Conservation (phyloP, 2,797 vertebrate genomes). For the Rhincodon typus region DNA sequence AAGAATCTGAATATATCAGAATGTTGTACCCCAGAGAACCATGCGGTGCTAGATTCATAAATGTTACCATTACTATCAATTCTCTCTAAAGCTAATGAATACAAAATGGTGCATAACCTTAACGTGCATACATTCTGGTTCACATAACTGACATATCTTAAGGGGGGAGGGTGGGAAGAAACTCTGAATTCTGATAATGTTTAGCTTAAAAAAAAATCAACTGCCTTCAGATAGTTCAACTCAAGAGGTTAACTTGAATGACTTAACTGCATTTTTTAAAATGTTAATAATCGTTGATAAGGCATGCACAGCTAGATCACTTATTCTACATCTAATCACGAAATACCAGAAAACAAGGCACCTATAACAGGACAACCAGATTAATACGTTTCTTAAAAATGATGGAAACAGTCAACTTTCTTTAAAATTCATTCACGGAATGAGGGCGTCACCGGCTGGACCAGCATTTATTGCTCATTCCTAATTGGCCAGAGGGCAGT, state of each 20-base stretch:
- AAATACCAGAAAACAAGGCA: neutral
- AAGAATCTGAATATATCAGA: too few relatives aligned
- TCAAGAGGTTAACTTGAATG: neutral
- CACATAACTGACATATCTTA: neutral
- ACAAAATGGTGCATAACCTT: conserved; percentile 38
- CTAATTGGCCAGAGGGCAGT: too few relatives aligned
- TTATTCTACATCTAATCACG: neutral
- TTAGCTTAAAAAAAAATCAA: conserved; percentile 14
- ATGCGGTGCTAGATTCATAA: too few relatives aligned
- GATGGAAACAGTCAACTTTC: neutral
- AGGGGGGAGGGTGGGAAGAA: neutral
- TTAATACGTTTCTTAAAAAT: neutral
- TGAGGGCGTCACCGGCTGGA: too few relatives aligned
- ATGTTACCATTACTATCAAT: conserved; percentile 42
- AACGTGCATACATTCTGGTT: neutral
- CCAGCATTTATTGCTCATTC: too few relatives aligned
- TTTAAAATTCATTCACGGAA: too few relatives aligned
- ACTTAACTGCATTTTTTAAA: neutral
- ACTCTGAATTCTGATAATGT: neutral
- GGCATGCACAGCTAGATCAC: neutral
- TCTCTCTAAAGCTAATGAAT: conserved; percentile 44
- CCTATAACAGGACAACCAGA: neutral
- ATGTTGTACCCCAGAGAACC: too few relatives aligned
- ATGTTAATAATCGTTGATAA: neutral
- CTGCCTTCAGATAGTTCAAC: neutral